A percentile compares a stretch with the other conserved stretches of the same genome.
Evolutionary conservation across 2,888 invertebrate species (phyloP).

Genomic region (Gymnocheta viridis): DNA sequence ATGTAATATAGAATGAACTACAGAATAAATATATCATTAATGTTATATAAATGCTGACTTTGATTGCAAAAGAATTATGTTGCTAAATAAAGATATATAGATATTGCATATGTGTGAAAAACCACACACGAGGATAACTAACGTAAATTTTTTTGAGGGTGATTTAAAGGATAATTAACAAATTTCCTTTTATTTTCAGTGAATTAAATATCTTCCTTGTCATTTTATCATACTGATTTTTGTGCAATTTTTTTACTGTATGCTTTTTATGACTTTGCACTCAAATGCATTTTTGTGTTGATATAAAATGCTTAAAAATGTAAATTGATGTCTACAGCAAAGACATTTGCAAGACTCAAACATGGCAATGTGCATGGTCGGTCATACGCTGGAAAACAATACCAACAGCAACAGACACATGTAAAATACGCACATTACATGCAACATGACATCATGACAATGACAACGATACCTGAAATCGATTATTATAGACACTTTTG

Average conservation of each 20-base stretch:
- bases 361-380: background rate
- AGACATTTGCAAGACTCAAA: background rate
- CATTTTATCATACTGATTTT: background rate
- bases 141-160: too few species aligned
- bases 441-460: constrained; percentile 46
- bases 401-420: constrained; percentile 19
- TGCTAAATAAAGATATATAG: too few species aligned
- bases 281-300: constrained; percentile 41
- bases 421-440: constrained; percentile 49
- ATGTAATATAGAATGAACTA: too few species aligned
- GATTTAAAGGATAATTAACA: too few species aligned
- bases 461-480: constrained; percentile 49
- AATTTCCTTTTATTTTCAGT: background rate
- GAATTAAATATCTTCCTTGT: background rate
- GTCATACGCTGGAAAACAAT: constrained; percentile 2
- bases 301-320: constrained; percentile 33
- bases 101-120: too few species aligned
- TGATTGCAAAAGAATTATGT: too few species aligned
- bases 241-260: constrained; percentile 7
- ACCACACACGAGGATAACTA: too few species aligned
- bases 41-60: too few species aligned
- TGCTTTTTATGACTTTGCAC: constrained; percentile 46
- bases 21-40: too few species aligned
- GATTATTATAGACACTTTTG: constrained; percentile 43
- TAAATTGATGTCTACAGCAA: constrained; percentile 28